Conservation (phyloP, 2,888 invertebrate genomes). For the Nemapogon koenigi region DNA sequence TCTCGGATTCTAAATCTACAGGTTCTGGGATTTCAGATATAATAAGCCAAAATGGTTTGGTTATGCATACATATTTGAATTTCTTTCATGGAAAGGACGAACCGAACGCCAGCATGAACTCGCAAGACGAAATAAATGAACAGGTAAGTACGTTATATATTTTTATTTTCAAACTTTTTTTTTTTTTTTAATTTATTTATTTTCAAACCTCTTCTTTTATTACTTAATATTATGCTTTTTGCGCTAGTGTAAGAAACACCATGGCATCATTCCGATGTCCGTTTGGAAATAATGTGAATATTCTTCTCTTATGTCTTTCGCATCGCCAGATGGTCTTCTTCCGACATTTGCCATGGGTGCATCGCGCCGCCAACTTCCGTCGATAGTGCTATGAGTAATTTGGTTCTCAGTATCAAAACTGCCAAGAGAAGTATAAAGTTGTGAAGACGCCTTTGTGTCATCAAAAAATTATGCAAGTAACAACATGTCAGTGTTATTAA, state of each 20-base stretch:
- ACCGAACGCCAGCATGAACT: too few relatives aligned
- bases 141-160: too few relatives aligned
- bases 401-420: conserved; percentile 18
- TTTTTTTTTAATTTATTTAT: too few relatives aligned
- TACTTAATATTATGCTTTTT: conserved; percentile 9
- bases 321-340: conserved; percentile 16
- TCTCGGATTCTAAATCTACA: too few relatives aligned
- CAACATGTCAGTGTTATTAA: conserved; percentile 17
- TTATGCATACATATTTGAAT: too few relatives aligned
- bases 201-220: too few relatives aligned
- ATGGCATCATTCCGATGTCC: conserved; percentile 17
- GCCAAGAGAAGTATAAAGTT: conserved; percentile 18
- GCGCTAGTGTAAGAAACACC: conserved; percentile 15
- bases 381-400: conserved; percentile 17
- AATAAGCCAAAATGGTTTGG: too few relatives aligned
- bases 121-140: too few relatives aligned
- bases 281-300: too few relatives aligned
- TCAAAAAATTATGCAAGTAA: conserved; percentile 18
- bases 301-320: conserved; percentile 17
- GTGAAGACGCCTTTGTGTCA: conserved; percentile 17
- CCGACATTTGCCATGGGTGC: conserved; percentile 14
- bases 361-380: conserved; percentile 18
- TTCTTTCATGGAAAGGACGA: too few relatives aligned
- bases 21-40: too few relatives aligned
- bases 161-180: too few relatives aligned